Base-by-base conservation (phyloP, 2,113 vertebrate genomes). In the Pachyramphus minor region DNA sequence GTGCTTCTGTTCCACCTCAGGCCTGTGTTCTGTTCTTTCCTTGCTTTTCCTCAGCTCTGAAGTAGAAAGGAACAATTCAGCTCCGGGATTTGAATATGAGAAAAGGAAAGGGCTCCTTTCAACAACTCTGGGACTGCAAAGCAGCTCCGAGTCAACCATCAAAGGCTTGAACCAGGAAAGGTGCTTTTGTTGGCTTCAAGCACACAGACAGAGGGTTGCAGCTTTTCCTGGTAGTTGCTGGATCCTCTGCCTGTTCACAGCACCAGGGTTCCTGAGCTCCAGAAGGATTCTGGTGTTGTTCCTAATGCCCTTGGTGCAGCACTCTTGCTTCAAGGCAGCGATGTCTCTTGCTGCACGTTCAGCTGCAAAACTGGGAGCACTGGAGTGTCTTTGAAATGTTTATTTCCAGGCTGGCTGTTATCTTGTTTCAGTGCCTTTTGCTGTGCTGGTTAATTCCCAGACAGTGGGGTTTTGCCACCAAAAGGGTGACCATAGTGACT, bases 121-220 rank as follows among this genome's bases (percentile, higher is more conserved):
- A 95, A 80, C 63, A 80, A 0, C 67, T 4, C 53, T 45, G 45
- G 45, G 23, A n/a, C 49, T 73, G 58, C 50, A 76, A 85, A 93
- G 37, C 67, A 80, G n/a, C 44, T 93, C 55, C 6, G 1, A 69
- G 59, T 49, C 62, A 69, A 39, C 88, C 83, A 81, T 90, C 85
- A 94, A 88, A 92, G 95, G 71, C n/a, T 18, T 62, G 53, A 94
- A 90, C 55, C 50, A 86, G 90, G 84, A 90, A 92, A 77, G 64
- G 23, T 60, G 45, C 39, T 93, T 83, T 10, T 58, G n/a, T 66
- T 90, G 88, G n/a, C 82, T 95, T 30, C 68, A 58, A 86, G 83
- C 59, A 62, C 55, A 69, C 28, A 94, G 82, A 64, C 78, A 80
- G 80, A 64, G 49, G 17, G 5, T 13, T 89, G 81, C 47, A 84